A percentile compares a stretch with the other conserved stretches of the same genome.
These are phyloP conservation scores for Solen grandis DNA, from an alignment of 1,140 invertebrate genomes.

Conservation along the genomic window DNA sequence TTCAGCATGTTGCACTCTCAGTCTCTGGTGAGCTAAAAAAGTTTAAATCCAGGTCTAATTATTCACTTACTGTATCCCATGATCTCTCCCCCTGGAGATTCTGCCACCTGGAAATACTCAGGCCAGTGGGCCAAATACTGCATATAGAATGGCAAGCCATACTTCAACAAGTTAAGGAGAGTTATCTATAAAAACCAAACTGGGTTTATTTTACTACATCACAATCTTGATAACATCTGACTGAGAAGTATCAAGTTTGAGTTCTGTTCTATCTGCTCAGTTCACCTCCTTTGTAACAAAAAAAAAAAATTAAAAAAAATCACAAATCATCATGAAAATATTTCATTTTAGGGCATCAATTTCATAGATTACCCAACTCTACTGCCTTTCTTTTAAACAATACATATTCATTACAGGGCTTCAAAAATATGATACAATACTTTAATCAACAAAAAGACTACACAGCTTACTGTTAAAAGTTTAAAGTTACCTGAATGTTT, in stretches of 20 bases:
- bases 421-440: no score
- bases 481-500: no score
- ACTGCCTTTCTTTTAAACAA: no score
- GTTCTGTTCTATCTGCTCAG: background rate
- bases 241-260: background rate
- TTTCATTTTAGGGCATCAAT: background rate
- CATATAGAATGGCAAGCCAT: constrained; percentile 98
- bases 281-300: no score
- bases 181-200: background rate
- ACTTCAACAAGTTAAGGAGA: constrained; percentile 80
- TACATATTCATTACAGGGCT: no score
- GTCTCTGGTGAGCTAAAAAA: no score
- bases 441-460: no score
- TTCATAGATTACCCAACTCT: no score
- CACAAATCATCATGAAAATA: background rate
- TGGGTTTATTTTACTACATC: background rate
- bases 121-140: constrained; percentile 99
- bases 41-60: no score
- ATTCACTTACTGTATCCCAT: constrained; percentile 99
- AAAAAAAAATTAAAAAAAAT: no score
- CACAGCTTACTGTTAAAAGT: no score
- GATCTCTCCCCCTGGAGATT: constrained; percentile 96
- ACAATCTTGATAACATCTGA: background rate
- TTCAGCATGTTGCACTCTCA: no score
- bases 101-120: constrained; percentile 98